These are phyloP conservation scores for Actinia equina DNA, from an alignment of 64 coral and sea anemone species.

Conservation along the genomic window DNA sequence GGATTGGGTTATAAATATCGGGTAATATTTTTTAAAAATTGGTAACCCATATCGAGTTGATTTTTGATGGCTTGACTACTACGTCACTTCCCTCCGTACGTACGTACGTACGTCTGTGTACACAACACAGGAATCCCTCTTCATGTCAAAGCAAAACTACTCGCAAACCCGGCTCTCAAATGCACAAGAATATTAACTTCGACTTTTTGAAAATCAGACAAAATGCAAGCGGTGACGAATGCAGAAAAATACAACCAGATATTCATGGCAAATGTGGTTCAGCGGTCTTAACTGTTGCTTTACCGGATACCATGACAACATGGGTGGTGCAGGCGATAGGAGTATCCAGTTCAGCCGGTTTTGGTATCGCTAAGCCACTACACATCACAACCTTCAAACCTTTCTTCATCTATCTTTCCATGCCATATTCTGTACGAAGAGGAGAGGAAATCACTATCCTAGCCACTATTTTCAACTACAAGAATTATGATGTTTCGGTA, in stretches of 20 bases:
- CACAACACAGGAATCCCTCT: too few relatives aligned
- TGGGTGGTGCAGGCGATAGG: slow-evolving; percentile 90
- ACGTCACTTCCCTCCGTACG: too few relatives aligned
- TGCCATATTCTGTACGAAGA: slow-evolving; percentile 90
- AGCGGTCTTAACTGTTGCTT: slow-evolving; percentile 22
- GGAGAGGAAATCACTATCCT: slow-evolving; percentile 85
- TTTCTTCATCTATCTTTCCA: slow-evolving; percentile 62
- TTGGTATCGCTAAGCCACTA: slow-evolving; percentile 74
- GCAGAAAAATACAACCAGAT: background rate
- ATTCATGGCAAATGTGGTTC: background rate
- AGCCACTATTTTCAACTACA: slow-evolving; percentile 74
- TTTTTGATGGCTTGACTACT: too few relatives aligned
- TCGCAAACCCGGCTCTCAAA: too few relatives aligned
- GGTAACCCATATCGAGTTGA: too few relatives aligned
- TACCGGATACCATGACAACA: slow-evolving; percentile 86
- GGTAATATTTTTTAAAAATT: too few relatives aligned
- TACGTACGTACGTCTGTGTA: too few relatives aligned
- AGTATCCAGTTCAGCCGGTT: slow-evolving; percentile 82
- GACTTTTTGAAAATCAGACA: background rate
- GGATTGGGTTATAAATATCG: too few relatives aligned
- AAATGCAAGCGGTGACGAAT: background rate
- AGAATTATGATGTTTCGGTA: background rate
- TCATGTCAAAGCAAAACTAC: too few relatives aligned
- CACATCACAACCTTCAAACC: slow-evolving; percentile 40
- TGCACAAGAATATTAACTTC: too few relatives aligned